Conservation (phyloP, 2,113 vertebrate species). For the Varanus salvator region DNA sequence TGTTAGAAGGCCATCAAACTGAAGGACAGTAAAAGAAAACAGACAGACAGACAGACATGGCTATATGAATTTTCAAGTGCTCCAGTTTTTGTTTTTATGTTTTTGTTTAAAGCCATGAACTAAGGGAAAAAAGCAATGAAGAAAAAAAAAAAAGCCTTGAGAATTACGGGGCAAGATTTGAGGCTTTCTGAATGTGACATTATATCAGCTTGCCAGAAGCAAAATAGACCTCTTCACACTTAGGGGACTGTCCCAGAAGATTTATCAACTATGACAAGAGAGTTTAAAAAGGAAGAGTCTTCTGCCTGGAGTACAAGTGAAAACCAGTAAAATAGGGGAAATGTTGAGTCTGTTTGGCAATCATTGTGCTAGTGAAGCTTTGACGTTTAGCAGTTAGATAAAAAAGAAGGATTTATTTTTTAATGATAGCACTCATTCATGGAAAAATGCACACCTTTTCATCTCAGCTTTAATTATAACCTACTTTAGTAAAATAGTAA, state of each 20-base stretch:
- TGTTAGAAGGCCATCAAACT: background rate
- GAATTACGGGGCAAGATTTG: conserved; percentile 42
- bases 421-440: background rate
- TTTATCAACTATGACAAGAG: conserved; percentile 48
- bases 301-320: conserved; percentile 9
- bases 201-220: conserved; percentile 55
- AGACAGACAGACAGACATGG: background rate
- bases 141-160: conserved; percentile 37
- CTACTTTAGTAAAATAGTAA: background rate
- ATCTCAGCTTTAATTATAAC: background rate
- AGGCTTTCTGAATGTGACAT: conserved; percentile 60
- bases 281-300: conserved; percentile 50
- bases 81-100: background rate
- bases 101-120: background rate
- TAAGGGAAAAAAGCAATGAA: conserved; percentile 7
- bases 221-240: conserved; percentile 16
- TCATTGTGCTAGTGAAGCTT: conserved; percentile 15
- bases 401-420: conserved; percentile 35
- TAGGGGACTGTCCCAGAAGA: conserved; percentile 35
- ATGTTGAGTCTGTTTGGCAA: conserved; percentile 26
- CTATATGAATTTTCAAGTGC: background rate
- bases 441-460: background rate
- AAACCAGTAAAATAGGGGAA: conserved; percentile 35
- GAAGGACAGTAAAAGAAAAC: conserved; percentile 18
- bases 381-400: background rate